Evolutionary conservation across 2,888 invertebrate genomes (phyloP).

Genomic region (Orthosia cruda): DNA sequence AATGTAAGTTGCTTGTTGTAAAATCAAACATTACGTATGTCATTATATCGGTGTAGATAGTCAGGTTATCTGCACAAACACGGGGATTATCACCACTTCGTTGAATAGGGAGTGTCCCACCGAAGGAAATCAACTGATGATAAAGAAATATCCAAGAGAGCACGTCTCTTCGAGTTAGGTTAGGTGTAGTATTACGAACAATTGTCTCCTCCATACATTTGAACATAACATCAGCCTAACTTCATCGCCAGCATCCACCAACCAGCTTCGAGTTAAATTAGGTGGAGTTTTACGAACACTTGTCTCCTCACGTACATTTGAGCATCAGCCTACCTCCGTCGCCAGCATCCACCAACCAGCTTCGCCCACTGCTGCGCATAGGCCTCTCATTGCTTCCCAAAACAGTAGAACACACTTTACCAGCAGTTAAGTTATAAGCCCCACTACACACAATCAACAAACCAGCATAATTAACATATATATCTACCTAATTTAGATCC

Average conservation of each 20-base stretch:
- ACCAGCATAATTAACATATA: neutral
- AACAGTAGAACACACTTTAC: too few species aligned
- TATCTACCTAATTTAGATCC: neutral
- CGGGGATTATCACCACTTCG: constrained; percentile 55
- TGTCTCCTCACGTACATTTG: too few species aligned
- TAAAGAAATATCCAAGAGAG: constrained; percentile 45
- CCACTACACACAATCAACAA: neutral
- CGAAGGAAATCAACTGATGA: constrained; percentile 36
- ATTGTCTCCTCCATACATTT: too few species aligned
- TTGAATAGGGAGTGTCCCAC: constrained; percentile 52
- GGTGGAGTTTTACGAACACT: too few species aligned
- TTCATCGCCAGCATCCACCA: neutral
- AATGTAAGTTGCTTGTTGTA: constrained; percentile 58
- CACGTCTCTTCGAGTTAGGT: neutral
- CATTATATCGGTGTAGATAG: constrained; percentile 54
- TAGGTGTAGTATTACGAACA: neutral
- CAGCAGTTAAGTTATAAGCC: neutral
- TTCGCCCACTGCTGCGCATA: neutral
- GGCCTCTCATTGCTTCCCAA: neutral
- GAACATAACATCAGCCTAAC: too few species aligned
- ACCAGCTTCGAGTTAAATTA: too few species aligned
- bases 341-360: too few species aligned
- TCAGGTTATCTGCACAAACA: constrained; percentile 56
- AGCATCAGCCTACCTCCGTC: too few species aligned
- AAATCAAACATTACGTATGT: constrained; percentile 48